Evolutionary conservation across 1,140 invertebrate genomes (phyloP).

Genomic region (Bombus soroeensis): DNA sequence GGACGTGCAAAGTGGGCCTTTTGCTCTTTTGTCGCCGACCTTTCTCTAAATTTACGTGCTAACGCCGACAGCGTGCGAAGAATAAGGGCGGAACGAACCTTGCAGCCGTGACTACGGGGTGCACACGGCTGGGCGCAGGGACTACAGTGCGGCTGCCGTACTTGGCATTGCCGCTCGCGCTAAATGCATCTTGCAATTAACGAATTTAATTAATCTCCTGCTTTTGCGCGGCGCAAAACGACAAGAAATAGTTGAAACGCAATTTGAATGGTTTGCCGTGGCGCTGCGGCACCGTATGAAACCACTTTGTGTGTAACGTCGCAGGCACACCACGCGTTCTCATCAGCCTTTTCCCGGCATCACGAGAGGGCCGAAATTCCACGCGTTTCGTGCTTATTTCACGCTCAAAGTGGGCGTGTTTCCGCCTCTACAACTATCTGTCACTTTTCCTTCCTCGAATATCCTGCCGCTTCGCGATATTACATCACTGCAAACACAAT

Average conservation of each 20-base stretch:
- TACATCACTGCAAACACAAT: not conserved
- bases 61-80: conserved; percentile 26
- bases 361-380: conserved; percentile 40
- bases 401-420: conserved; percentile 28
- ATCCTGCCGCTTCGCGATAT: not conserved
- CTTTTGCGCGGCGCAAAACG: conserved; percentile 69
- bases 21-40: conserved; percentile 36
- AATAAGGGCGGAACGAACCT: conserved; percentile 40
- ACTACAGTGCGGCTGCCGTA: conserved; percentile 32
- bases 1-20: conserved; percentile 42
- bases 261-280: conserved; percentile 71
- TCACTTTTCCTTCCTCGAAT: conserved; percentile 6
- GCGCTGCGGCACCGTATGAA: conserved; percentile 51
- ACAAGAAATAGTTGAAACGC: conserved; percentile 77
- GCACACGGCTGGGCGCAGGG: conserved; percentile 10
- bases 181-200: conserved; percentile 81
- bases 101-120: not conserved
- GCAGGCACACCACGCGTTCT: conserved; percentile 26
- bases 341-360: conserved; percentile 44
- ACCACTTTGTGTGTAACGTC: conserved; percentile 67
- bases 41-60: conserved; percentile 55
- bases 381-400: conserved; percentile 49
- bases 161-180: conserved; percentile 29
- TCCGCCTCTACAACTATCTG: conserved; percentile 21
- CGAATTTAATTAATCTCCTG: conserved; percentile 81